phyloP scores from a whole-genome alignment of 2,113 vertebrate species.

The Columbina picui region DNA sequence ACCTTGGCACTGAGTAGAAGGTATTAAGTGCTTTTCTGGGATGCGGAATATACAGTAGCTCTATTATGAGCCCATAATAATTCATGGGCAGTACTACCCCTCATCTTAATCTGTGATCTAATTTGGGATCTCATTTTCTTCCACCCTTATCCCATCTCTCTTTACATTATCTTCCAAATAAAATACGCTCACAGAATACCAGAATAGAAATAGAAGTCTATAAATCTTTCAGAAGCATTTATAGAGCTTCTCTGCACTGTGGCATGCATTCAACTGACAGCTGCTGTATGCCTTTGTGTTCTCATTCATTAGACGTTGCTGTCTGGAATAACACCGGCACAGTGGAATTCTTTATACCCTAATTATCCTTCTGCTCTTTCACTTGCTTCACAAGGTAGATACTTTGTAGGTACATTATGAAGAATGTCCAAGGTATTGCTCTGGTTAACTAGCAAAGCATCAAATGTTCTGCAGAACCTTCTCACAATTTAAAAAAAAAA shows the following conservation, averaged over 20 bases:
- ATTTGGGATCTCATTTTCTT: constrained; percentile 56
- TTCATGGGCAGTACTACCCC: constrained; percentile 28
- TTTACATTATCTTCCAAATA: constrained; percentile 52
- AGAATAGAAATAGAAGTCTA: constrained; percentile 60
- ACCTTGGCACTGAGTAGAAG: background rate
- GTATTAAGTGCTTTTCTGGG: background rate
- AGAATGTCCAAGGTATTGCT: background rate
- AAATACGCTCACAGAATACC: constrained; percentile 60
- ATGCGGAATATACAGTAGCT: constrained; percentile 5
- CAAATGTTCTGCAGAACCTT: background rate
- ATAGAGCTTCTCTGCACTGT: constrained; percentile 54
- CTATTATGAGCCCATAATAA: constrained; percentile 19
- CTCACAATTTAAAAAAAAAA: background rate
- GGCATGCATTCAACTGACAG: constrained; percentile 49
- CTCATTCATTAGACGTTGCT: constrained; percentile 55
- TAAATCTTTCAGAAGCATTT: constrained; percentile 63
- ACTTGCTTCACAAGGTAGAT: constrained; percentile 28
- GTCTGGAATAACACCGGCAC: constrained; percentile 19
- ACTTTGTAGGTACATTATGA: background rate
- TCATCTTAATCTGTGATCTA: constrained; percentile 51
- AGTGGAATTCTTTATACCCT: constrained; percentile 11
- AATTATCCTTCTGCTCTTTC: constrained; percentile 39
- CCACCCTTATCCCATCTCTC: constrained; percentile 28
- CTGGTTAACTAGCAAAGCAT: constrained; percentile 3
- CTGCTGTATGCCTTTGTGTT: constrained; percentile 54